Conservation (phyloP, 1,140 invertebrate genomes). For the Heliconius hermathena region DNA sequence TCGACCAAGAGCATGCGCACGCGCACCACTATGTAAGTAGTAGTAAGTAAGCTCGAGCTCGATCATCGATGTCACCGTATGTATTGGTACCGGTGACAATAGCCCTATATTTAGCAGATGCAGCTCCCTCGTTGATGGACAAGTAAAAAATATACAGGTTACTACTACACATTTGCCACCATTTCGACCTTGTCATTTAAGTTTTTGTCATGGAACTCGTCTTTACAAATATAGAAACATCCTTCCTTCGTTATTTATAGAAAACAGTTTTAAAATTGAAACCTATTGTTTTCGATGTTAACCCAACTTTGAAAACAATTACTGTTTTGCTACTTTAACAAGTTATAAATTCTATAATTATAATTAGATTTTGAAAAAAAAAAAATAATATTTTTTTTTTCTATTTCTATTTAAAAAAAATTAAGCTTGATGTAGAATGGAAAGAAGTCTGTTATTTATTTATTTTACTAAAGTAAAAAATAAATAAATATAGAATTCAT, state of each 20-base stretch:
- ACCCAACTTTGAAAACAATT: not conserved
- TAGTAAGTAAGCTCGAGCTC: no score
- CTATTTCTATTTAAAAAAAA: no score
- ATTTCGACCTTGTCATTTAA: conserved; percentile 28
- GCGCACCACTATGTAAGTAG: conserved; percentile 35
- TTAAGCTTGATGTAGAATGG: no score
- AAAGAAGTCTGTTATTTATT: no score
- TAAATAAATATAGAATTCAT: no score
- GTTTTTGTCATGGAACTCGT: conserved; percentile 17
- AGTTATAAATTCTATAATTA: not conserved
- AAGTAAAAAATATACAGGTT: conserved; percentile 25
- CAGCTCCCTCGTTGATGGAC: conserved; percentile 9
- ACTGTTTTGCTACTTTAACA: not conserved
- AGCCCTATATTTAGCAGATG: conserved; percentile 35
- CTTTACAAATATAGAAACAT: conserved; percentile 18
- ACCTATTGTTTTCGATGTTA: conserved; percentile 11
- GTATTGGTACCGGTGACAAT: conserved; percentile 39
- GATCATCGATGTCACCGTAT: conserved; percentile 31
- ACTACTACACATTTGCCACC: conserved; percentile 16
- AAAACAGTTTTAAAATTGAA: conserved; percentile 11
- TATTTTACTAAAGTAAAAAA: no score
- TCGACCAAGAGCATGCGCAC: conserved; percentile 17
- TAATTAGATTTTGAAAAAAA: not conserved
- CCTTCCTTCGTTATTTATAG: conserved; percentile 25
- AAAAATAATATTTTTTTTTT: not conserved